Evolutionary conservation across 2,888 invertebrate species (phyloP).

Genomic region (Drosophila niveifrons): DNA sequence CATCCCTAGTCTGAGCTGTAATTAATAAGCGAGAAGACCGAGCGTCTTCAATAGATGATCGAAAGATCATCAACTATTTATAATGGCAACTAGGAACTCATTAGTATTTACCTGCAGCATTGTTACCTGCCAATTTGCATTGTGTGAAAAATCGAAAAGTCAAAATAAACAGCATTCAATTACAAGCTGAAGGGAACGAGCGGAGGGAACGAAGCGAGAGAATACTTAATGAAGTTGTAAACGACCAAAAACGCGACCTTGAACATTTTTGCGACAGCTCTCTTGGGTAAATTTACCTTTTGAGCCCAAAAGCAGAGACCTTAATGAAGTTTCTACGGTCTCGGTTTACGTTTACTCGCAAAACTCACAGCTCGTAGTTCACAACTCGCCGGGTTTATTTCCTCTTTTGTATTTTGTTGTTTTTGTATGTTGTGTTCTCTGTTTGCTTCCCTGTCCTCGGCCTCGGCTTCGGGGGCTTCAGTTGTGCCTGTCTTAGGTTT

Average conservation of each 20-base stretch:
- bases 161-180: constrained; percentile 77
- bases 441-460: constrained; percentile 28
- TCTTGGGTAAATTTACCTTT: constrained; percentile 45
- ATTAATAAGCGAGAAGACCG: constrained; percentile 51
- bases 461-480: constrained; percentile 1
- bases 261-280: constrained; percentile 52
- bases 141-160: constrained; percentile 80
- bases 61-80: constrained; percentile 66
- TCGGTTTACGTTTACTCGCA: constrained; percentile 14
- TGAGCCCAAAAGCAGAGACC: constrained; percentile 39
- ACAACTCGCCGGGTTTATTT: constrained; percentile 13
- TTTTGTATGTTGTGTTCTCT: constrained; percentile 10
- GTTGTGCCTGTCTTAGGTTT: constrained; percentile 10
- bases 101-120: constrained; percentile 61
- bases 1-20: constrained; percentile 47
- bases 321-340: constrained; percentile 56
- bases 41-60: constrained; percentile 40
- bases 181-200: constrained; percentile 42
- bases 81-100: constrained; percentile 71
- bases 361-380: neutral
- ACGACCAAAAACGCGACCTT: constrained; percentile 54
- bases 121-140: constrained; percentile 57
- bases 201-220: constrained; percentile 15
- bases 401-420: constrained; percentile 5
- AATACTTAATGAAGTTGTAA: constrained; percentile 73